These are phyloP conservation scores for Lycorma delicatula DNA, from an alignment of 1,140 invertebrate species.

Conservation along the genomic window DNA sequence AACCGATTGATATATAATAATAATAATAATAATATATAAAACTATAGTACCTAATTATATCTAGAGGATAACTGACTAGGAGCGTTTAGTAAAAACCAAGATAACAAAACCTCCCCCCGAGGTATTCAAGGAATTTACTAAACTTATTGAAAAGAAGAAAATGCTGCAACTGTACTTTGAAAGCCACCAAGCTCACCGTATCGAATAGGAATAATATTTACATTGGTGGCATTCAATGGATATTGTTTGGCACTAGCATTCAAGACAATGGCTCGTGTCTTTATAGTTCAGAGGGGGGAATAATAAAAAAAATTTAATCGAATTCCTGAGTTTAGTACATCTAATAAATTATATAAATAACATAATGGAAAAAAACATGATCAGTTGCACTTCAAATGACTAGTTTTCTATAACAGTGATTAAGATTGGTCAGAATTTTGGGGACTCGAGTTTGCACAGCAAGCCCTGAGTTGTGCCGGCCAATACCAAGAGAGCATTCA, in stretches of 20 bases:
- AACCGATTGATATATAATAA: no score
- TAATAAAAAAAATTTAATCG: no score
- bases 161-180: no score
- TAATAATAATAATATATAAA: no score
- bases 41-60: no score
- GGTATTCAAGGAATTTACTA: slow-evolving; percentile 2
- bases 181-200: no score
- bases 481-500: background rate
- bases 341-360: no score
- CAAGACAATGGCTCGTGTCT: background rate
- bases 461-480: background rate
- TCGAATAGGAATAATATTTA: no score
- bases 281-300: background rate
- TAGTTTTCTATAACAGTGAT: slow-evolving; percentile 11
- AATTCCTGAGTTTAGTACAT: no score
- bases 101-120: background rate
- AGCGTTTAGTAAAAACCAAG: slow-evolving; percentile 2
- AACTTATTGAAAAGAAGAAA: background rate
- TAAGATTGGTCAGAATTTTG: background rate
- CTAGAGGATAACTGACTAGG: slow-evolving; percentile 10
- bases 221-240: no score
- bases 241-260: no score
- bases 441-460: background rate
- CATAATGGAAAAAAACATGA: no score
- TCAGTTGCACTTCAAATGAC: slow-evolving; percentile 13